These are phyloP conservation scores for Meloidogyne hapla DNA, from an alignment of 1,140 invertebrate genomes.

Conservation along the genomic window DNA sequence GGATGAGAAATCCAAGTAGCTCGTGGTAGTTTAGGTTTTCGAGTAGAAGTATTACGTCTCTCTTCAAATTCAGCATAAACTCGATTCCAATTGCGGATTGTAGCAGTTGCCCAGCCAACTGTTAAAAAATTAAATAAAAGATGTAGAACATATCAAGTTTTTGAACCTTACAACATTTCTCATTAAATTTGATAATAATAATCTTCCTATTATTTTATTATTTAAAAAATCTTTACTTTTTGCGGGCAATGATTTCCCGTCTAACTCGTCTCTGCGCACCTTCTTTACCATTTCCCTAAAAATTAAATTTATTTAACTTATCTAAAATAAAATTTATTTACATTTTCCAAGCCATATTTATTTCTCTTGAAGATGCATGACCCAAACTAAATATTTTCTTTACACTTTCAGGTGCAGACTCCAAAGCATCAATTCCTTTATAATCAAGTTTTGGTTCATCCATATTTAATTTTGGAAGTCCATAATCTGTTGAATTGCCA, in stretches of 20 bases:
- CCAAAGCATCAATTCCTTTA: slow-evolving; percentile 49
- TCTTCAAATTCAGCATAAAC: slow-evolving; percentile 46
- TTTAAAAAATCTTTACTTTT: slow-evolving; percentile 8
- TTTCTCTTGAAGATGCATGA: slow-evolving; percentile 50
- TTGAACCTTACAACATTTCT: no score
- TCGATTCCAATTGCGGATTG: slow-evolving; percentile 60
- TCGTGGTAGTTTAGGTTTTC: not conserved
- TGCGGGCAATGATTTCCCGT: slow-evolving; percentile 14
- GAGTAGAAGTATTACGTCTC: slow-evolving; percentile 19
- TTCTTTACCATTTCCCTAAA: slow-evolving; percentile 30
- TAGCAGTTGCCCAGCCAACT: slow-evolving; percentile 61
- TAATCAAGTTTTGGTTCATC: slow-evolving; percentile 49
- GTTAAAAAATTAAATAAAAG: slow-evolving; percentile 28
- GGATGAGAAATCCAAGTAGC: slow-evolving; percentile 55
- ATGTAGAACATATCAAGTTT: slow-evolving; percentile 15
- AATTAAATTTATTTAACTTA: not conserved
- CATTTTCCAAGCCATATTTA: slow-evolving; percentile 58
- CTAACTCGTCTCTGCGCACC: slow-evolving; percentile 12
- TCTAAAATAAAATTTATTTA: slow-evolving; percentile 24
- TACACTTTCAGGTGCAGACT: slow-evolving; percentile 56
- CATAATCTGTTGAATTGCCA: slow-evolving; percentile 47
- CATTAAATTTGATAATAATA: no score
- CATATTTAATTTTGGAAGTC: slow-evolving; percentile 53
- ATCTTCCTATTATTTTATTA: not conserved
- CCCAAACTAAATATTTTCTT: slow-evolving; percentile 62